Base-by-base conservation (phyloP, 2,888 invertebrate genomes). In the Himalopsyche tibetana region DNA sequence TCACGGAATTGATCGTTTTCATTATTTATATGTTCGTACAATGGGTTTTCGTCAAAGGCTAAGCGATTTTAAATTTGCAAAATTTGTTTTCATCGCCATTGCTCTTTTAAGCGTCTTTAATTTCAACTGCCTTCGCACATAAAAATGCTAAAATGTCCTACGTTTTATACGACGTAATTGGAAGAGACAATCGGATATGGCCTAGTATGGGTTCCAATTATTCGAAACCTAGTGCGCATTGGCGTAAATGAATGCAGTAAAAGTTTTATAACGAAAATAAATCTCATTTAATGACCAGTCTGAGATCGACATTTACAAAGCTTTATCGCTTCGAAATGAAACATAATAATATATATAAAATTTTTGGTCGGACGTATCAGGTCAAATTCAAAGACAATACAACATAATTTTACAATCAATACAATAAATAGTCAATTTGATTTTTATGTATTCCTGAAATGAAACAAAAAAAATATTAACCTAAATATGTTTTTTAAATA, bases 181-280 rank as follows among this genome's bases (percentile, higher is more conserved):
- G 84, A 85, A 86, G 83, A 86, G 82, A 84, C 84, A 85, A 86
- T 86, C 84, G 86, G 84, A 86, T 82, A 82, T 80, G 56, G 84
- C 86, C 85, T 63, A 84, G 84, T 87, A 86, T 84, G 84, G 83
- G 85, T 85, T 86, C 83, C 88, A 88, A 88, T 88, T 88, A 88
- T 87, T 87, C 84, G 87, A 51, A 56, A 38, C 81, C 81, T 51
- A 63, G 63, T 19, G 19, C 63, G 63, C 63, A 63, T 19, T 63
- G 63, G 63, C 63, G 63, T 63, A 63, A 63, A 63, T 63, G 63
- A 63, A 63, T 28, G 63, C 63, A n/a, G 63, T 63, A 63, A 63
- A 63, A 63, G 19, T 63, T 63, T 63, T 63, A 63, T 63, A 63
- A 63, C 9, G 63, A 19, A 63, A 9, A 63, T 63, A 63, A 63